Percentiles rank a stretch among this genome's conserved stretches.
Conservation (phyloP, 2,888 invertebrate genomes). For the Lymantria monacha region DNA sequence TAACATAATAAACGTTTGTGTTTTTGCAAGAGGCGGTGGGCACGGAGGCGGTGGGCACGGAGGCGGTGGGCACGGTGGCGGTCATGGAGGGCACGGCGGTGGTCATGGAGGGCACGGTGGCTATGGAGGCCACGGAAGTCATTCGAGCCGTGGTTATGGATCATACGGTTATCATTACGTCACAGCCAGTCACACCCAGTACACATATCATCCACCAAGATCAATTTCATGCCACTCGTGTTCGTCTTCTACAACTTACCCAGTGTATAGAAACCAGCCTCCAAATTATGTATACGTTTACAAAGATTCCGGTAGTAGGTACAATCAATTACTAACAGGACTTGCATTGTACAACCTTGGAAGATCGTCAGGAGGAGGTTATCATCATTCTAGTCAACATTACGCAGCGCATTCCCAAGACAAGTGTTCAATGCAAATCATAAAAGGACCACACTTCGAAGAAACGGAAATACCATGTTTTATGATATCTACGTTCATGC, state of each 20-base stretch:
- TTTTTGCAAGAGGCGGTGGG: conserved; percentile 45
- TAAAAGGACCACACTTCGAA: conserved; percentile 55
- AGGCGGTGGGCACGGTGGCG: conserved; percentile 12
- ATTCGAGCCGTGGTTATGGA: conserved; percentile 2
- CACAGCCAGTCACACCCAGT: conserved; percentile 58
- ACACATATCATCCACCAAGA: conserved; percentile 66
- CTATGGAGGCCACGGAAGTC: conserved; percentile 1
- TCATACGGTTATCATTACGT: conserved; percentile 36
- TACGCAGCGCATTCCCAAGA: conserved; percentile 52
- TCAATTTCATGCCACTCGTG: conserved; percentile 63
- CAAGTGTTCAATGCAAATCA: conserved; percentile 64
- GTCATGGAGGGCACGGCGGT: not conserved
- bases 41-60: conserved; percentile 13
- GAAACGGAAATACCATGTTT: conserved; percentile 66
- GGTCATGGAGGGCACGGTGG: not conserved
- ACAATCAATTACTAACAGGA: conserved; percentile 61
- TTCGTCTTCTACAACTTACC: conserved; percentile 51
- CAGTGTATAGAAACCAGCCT: conserved; percentile 64
- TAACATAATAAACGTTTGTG: conserved; percentile 49
- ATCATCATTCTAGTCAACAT: conserved; percentile 42
- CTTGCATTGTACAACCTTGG: conserved; percentile 72
- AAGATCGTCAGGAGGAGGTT: conserved; percentile 47
- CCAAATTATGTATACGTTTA: conserved; percentile 69
- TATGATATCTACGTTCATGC: conserved; percentile 67
- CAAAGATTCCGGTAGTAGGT: conserved; percentile 59